phyloP scores from a whole-genome alignment of 2,888 invertebrate species.

The Drosophila hamatofila region DNA sequence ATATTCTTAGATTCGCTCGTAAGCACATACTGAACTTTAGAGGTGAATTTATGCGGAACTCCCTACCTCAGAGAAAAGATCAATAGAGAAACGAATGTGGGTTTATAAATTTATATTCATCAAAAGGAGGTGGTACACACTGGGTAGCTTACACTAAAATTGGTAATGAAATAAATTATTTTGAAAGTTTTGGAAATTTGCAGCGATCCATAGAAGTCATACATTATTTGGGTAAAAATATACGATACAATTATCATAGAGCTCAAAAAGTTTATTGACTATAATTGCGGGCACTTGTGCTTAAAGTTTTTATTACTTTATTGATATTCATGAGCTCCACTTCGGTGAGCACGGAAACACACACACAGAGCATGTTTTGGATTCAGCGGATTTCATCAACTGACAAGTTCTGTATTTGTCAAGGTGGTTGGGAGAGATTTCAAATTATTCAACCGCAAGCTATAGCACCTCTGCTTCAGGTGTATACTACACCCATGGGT shows the following conservation, averaged over 20 bases:
- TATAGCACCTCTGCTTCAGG: not conserved
- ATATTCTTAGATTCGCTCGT: not conserved
- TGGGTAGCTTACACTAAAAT: slow-evolving; percentile 7
- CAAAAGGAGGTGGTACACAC: not conserved
- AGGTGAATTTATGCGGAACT: not conserved
- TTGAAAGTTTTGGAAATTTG: slow-evolving; percentile 1
- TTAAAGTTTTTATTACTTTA: not conserved
- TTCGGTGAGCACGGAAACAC: not conserved
- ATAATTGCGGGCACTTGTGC: not conserved
- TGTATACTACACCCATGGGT: not conserved
- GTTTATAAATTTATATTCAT: slow-evolving; percentile 7
- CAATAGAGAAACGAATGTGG: not conserved
- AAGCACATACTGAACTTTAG: not conserved
- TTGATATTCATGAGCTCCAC: not conserved
- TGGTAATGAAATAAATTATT: not conserved
- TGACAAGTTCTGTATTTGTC: not conserved
- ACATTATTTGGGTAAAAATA: not conserved
- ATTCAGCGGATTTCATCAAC: not conserved
- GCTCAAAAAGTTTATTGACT: not conserved
- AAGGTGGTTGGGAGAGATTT: not conserved
- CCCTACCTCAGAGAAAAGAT: not conserved
- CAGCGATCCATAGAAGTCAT: slow-evolving; percentile 1
- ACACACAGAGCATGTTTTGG: not conserved
- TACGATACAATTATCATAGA: not conserved
- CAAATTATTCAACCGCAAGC: slow-evolving; percentile 1